phyloP scores from a whole-genome alignment of 2,113 vertebrate genomes.

The Lycaon pictus region DNA sequence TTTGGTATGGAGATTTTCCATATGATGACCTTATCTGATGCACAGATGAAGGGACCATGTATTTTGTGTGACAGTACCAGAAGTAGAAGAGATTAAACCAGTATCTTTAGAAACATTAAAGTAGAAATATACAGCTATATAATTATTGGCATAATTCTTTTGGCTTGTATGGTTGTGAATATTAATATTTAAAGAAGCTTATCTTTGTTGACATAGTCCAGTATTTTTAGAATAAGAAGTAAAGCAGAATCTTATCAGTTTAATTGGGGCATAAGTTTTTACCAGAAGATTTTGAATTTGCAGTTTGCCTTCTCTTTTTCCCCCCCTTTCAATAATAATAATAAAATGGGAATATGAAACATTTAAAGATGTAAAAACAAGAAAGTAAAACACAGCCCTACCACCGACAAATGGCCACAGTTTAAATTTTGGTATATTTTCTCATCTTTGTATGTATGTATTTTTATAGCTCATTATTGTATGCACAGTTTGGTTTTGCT shows the following conservation, averaged over 20 bases:
- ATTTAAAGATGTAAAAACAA: not conserved
- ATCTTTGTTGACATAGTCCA: not conserved
- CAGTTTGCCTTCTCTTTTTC: not conserved
- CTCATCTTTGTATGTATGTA: not conserved
- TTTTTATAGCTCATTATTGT: constrained; percentile 20
- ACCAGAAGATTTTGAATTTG: constrained; percentile 29
- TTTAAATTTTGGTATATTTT: constrained; percentile 20
- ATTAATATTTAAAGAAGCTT: constrained; percentile 55
- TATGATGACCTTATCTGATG: not conserved
- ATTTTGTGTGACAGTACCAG: not conserved
- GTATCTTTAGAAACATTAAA: constrained; percentile 40
- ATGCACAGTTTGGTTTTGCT: constrained; percentile 2
- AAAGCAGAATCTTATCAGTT: constrained; percentile 3
- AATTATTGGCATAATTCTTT: constrained; percentile 46
- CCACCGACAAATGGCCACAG: constrained; percentile 2
- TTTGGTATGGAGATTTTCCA: not conserved
- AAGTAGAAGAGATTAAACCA: not conserved
- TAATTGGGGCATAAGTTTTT: not conserved
- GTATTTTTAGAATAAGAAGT: constrained; percentile 56
- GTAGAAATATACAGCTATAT: not conserved
- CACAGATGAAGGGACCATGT: not conserved
- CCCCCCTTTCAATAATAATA: not conserved
- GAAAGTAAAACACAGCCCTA: not conserved
- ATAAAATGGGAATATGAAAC: not conserved
- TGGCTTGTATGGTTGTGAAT: constrained; percentile 10